These are phyloP conservation scores for Pseudotriccus pelzelni DNA, from an alignment of 2,797 vertebrate species.

Conservation along the genomic window DNA sequence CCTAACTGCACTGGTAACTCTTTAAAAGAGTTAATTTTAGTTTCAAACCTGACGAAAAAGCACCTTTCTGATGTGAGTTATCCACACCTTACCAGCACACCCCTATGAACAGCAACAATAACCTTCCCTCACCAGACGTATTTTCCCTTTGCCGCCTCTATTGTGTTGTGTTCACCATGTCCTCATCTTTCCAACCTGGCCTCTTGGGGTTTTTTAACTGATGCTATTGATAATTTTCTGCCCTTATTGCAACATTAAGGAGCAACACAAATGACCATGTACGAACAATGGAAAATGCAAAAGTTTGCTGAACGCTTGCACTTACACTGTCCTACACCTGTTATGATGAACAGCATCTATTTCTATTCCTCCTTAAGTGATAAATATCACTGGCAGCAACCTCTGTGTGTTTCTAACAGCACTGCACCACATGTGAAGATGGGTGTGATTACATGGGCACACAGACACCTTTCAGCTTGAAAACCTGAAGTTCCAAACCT, in stretches of 20 bases:
- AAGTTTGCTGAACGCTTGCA: background rate
- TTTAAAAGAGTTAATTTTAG: background rate
- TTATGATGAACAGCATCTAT: background rate
- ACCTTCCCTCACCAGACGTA: background rate
- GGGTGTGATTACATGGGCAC: rapidly evolving
- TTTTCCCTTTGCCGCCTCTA: background rate
- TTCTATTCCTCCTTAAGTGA: background rate
- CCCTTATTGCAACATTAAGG: background rate
- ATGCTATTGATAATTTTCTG: background rate
- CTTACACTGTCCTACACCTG: background rate
- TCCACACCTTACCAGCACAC: background rate
- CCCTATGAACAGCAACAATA: background rate
- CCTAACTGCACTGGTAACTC: background rate
- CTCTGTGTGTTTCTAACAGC: background rate
- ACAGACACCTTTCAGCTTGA: background rate
- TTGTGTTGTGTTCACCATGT: background rate
- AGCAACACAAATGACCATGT: rapidly evolving
- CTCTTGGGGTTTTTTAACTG: background rate
- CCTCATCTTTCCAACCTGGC: background rate
- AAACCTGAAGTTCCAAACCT: background rate
- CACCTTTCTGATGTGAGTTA: background rate
- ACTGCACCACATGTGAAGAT: background rate
- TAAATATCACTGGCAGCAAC: background rate
- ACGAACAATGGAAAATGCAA: background rate
- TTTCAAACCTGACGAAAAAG: background rate